These are phyloP conservation scores for Benthochromis sp. DNA, from an alignment of 2,113 vertebrate genomes.

Conservation along the genomic window DNA sequence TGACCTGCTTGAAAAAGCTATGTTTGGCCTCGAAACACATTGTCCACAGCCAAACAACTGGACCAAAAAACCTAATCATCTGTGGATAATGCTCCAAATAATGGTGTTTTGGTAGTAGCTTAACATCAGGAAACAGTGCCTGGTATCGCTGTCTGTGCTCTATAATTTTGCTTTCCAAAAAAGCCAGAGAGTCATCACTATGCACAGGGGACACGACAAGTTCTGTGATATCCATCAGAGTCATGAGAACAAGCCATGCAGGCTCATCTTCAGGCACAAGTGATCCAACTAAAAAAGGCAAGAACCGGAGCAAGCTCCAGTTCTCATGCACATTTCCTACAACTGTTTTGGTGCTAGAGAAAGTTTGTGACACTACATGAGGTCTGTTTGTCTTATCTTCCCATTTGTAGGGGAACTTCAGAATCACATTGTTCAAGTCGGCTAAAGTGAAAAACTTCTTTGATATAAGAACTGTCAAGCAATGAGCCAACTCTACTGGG, in stretches of 20 bases:
- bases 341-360: neutral
- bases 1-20: neutral
- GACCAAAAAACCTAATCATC: neutral
- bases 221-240: neutral
- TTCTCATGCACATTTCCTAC: neutral
- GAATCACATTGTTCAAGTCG: accelerated
- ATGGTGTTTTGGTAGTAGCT: neutral
- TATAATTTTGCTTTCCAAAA: neutral
- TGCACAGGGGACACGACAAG: neutral
- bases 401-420: neutral
- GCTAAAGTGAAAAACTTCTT: neutral
- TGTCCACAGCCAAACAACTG: neutral
- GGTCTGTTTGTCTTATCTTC: neutral
- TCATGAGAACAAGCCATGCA: neutral
- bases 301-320: neutral
- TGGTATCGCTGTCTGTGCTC: neutral
- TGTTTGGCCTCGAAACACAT: neutral
- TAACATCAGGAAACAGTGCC: neutral
- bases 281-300: neutral
- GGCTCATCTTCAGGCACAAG: neutral
- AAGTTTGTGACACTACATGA: neutral
- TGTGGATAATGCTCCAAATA: neutral
- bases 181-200: neutral
- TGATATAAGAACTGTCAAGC: neutral
- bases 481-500: neutral